Evolutionary conservation across 2,113 vertebrate genomes (phyloP), one percentile per base, ranked within the genome.

Genomic region (Lagenorhynchus albirostris): DNA sequence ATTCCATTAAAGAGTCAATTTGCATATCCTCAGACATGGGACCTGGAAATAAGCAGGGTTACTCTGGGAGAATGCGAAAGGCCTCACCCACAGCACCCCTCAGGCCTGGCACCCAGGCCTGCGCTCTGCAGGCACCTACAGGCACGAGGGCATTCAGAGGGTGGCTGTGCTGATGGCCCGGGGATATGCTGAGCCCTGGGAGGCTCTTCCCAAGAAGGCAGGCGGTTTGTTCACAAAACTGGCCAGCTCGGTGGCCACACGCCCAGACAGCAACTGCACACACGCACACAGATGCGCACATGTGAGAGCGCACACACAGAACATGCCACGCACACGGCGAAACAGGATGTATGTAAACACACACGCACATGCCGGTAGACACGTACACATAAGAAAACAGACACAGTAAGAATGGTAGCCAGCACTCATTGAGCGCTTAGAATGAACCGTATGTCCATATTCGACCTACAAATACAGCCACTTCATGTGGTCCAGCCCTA

Each of bases 1-100:
- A 97, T 98, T 92, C 97, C 87, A 98, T 98, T 98, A 98, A 96
- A 97, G 97, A 94, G 85, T 90, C 41, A 55, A 97, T 98, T 95
- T 98, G 98, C 98, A 98, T 96, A 97, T 73, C 89, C 73, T 98
- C 74, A 96, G 83, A 97, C 86, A 82, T 81, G 89, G n/a, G 93
- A 81, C 97, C 89, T 96, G 68, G 91, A 71, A 95, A 74, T 0
- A 81, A 93, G 62, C 96, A 98, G 96, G 88, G 76, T 55, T 58
- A 50, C 4, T 7, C 29, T 0, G 63, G 89, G 55, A 83, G 67
- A 38, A 80, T 23, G 20, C 1, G 5, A 23, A 25, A 38, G 25
- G 33, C 68, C 50, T 67, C 31, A 29, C 2, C 67, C 33, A 26
- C 2, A 17, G n/a, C 36, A 84, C 20, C 76, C 50, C n/a, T 79